Evolutionary conservation across 2,888 invertebrate genomes (phyloP).

Genomic region (Tridacna crocea): DNA sequence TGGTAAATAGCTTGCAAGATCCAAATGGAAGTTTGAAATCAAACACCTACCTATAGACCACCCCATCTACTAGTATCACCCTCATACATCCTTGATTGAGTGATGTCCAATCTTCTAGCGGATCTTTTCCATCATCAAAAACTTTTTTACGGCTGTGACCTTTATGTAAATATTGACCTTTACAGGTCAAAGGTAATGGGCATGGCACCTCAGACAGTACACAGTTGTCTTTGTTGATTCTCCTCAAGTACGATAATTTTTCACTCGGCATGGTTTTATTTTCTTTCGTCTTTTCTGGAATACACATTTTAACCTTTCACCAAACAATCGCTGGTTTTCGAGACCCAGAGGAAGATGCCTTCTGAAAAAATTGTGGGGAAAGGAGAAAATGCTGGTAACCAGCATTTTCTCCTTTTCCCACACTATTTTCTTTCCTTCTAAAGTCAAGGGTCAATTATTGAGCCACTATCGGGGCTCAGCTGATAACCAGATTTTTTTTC

Average conservation of each 20-base stretch:
- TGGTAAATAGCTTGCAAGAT: no score
- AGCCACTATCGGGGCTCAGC: no score
- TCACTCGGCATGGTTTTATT: background rate
- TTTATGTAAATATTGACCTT: slow-evolving; percentile 78
- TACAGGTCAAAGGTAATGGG: slow-evolving; percentile 76
- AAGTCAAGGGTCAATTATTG: no score
- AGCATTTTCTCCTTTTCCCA: no score
- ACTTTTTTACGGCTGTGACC: slow-evolving; percentile 54
- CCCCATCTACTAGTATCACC: slow-evolving; percentile 77
- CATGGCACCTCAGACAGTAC: slow-evolving; percentile 62
- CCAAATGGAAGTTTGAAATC: background rate
- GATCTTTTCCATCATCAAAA: slow-evolving; percentile 59
- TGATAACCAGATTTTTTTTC: no score
- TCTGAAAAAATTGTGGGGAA: no score
- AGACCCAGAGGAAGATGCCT: no score
- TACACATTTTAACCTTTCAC: no score
- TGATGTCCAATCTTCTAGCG: slow-evolving; percentile 62
- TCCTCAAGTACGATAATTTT: background rate
- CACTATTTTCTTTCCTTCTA: no score
- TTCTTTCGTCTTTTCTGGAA: background rate
- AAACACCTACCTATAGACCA: slow-evolving; percentile 77
- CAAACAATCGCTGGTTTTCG: no score
- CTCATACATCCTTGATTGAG: slow-evolving; percentile 76
- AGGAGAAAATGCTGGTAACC: no score
- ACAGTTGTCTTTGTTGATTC: slow-evolving; percentile 52